Percentiles rank a stretch among this genome's conserved stretches.
Evolutionary conservation across 1,140 invertebrate species (phyloP).

Genomic region (Drosophila carrolli): DNA sequence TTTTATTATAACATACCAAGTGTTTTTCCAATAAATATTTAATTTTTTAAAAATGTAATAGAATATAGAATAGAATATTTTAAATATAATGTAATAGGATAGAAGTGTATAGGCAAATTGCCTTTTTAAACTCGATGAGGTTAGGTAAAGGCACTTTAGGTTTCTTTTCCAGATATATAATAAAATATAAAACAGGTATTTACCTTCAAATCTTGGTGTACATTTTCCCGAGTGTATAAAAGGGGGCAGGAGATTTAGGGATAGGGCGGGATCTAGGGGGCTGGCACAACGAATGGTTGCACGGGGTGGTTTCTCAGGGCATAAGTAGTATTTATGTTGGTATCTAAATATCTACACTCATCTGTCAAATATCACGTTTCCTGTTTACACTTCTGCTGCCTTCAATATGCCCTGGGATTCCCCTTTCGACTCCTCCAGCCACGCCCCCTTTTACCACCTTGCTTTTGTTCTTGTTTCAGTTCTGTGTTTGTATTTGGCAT

Average conservation of each 20-base stretch:
- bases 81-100: no score
- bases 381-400: constrained; percentile 67
- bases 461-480: constrained; percentile 35
- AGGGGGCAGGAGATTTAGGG: background rate
- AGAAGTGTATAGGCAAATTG: no score
- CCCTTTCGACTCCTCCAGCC: background rate
- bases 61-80: no score
- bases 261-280: background rate
- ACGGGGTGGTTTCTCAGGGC: constrained; percentile 33
- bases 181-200: no score
- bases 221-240: background rate
- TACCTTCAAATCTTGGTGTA: no score
- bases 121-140: no score
- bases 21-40: no score
- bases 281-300: background rate
- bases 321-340: constrained; percentile 79
- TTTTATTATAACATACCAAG: no score
- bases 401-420: constrained; percentile 22
- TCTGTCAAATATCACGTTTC: constrained; percentile 81
- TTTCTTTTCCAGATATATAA: no score
- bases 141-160: no score
- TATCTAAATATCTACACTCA: constrained; percentile 81
- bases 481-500: constrained; percentile 67
- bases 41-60: no score
- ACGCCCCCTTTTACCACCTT: constrained; percentile 16